Conservation (phyloP, 2,113 vertebrate genomes). For the Amblyornis subalaris region DNA sequence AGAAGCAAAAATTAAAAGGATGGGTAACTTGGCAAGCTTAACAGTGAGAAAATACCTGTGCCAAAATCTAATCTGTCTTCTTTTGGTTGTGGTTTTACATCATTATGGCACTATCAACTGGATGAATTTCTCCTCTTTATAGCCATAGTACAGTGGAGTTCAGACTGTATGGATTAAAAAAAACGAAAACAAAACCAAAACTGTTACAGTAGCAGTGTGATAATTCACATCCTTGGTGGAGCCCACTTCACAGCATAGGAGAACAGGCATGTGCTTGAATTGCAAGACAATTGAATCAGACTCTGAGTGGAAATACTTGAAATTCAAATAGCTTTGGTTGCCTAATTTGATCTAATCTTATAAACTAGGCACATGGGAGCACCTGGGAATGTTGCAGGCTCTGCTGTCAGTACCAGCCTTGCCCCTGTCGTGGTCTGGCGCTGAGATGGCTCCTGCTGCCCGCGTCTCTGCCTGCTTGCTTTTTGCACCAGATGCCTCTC, state of each 20-base stretch:
- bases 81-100: not conserved
- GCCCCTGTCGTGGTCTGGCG: rapidly evolving
- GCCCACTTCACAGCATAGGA: not conserved
- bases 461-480: not conserved
- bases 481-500: not conserved
- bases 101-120: not conserved
- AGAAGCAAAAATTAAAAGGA: conserved; percentile 25
- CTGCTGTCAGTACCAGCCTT: not conserved
- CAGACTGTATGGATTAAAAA: not conserved
- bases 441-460: not conserved
- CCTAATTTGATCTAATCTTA: not conserved
- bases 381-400: not conserved
- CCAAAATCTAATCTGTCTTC: not conserved
- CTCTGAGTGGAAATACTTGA: conserved; percentile 1
- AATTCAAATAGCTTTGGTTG: conserved; percentile 5
- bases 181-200: not conserved
- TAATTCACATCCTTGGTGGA: not conserved
- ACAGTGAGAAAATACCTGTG: conserved; percentile 1
- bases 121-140: not conserved
- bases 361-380: not conserved
- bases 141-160: not conserved
- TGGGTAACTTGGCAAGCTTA: not conserved
- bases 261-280: not conserved
- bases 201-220: not conserved
- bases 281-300: not conserved